These are phyloP conservation scores for Bugula neritina DNA, from an alignment of 2,888 invertebrate species.

Conservation along the genomic window DNA sequence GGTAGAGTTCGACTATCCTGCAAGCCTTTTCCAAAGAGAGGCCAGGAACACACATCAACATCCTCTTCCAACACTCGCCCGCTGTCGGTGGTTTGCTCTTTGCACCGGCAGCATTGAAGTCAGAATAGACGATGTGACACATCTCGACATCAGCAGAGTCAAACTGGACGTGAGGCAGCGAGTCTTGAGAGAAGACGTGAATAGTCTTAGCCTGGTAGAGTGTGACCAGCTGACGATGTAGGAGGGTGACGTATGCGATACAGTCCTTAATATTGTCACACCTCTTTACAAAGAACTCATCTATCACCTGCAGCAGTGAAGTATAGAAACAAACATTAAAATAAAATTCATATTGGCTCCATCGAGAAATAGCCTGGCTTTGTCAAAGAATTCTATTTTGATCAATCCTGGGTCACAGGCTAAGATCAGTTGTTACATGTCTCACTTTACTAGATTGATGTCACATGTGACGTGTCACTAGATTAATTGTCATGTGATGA, in stretches of 20 bases:
- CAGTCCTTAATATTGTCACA: background rate
- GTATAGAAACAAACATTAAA: background rate
- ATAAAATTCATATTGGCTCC: too few species aligned
- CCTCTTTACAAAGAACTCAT: slow-evolving; percentile 32
- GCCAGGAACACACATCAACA: slow-evolving; percentile 21
- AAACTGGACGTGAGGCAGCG: background rate
- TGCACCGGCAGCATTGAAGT: background rate
- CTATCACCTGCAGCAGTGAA: slow-evolving; percentile 30
- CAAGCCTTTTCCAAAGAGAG: slow-evolving; percentile 3
- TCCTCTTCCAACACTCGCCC: background rate
- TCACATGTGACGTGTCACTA: too few species aligned
- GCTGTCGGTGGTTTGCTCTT: slow-evolving; percentile 16
- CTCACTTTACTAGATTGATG: too few species aligned
- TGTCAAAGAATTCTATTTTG: too few species aligned
- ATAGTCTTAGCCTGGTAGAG: slow-evolving; percentile 13
- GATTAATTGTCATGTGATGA: too few species aligned
- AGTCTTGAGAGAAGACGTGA: background rate
- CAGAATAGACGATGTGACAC: slow-evolving; percentile 6
- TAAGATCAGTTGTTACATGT: too few species aligned
- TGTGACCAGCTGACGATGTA: background rate
- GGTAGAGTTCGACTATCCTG: background rate
- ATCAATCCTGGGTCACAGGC: too few species aligned
- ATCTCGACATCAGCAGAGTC: background rate
- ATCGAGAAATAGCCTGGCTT: too few species aligned
- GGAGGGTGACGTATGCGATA: slow-evolving; percentile 16